Evolutionary conservation across 2,113 vertebrate species (phyloP), one percentile per base, ranked within the genome.

Genomic region (Anser cygnoides): DNA sequence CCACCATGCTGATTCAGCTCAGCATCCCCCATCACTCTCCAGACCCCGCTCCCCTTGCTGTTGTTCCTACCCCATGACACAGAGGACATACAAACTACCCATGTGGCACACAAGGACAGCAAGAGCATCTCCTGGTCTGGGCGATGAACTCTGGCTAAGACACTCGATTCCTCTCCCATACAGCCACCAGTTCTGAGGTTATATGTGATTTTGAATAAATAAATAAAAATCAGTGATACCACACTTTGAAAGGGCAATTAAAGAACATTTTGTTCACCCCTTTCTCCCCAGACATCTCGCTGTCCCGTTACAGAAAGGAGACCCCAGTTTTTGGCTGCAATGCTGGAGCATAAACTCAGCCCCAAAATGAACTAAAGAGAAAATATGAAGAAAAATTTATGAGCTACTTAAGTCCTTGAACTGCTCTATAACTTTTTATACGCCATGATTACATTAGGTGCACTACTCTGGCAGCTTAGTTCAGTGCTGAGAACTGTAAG

Each of bases 331-430:
- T 70, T 87, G 37, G 55, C 55, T 59, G 71, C 35, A 80, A 49
- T 15, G 29, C 31, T 0, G 0, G 15, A 19, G 74, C 81, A 93
- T 82, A 54, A 87, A 46, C 81, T 93, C 83, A 74, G 65, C 84
- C 83, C 81, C 46, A 44, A 82, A 75, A 37, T 70, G 86, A 95
- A 89, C 86, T 35, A 43, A 63, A 43, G 77, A 95, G 71, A 92
- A 94, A 94, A 84, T 86, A 94, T 62, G 83, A 90, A 84, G 75
- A 87, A 65, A 93, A 95, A 96, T 93, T 92, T 95, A 97, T 4
- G 82, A 87, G 93, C 68, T 86, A 92, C 75, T 93, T 85, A 82
- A 87, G 67, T 65, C 81, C 94, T 97, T 84, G 65, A 87, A 78
- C 62, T 88, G 63, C 92, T 72, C 96, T 65, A 26, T 87, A 79